phyloP scores from a whole-genome alignment of 2,113 vertebrate species.

The Baryphthengus martii region DNA sequence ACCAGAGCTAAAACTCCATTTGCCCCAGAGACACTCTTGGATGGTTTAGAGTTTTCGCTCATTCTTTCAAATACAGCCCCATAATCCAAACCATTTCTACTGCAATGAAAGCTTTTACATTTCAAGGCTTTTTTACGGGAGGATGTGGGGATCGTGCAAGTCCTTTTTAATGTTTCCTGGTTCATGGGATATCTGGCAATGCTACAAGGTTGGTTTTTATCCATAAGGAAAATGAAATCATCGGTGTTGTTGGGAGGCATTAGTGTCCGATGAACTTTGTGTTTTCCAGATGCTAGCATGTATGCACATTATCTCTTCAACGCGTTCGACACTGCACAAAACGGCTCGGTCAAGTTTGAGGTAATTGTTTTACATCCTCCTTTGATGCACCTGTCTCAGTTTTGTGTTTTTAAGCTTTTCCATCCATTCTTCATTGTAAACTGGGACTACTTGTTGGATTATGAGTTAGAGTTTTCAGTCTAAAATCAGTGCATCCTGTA shows the following conservation, averaged over 20 bases:
- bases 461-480: neutral
- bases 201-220: neutral
- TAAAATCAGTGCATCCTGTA: neutral
- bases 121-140: neutral
- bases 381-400: neutral
- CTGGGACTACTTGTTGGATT: neutral
- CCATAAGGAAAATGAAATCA: neutral
- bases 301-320: slow-evolving; percentile 98
- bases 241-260: neutral
- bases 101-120: neutral
- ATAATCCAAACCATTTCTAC: neutral
- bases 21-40: neutral
- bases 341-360: slow-evolving; percentile 95
- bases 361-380: slow-evolving; percentile 63
- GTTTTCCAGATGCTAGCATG: slow-evolving; percentile 88
- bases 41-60: neutral
- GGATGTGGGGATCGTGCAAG: neutral
- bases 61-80: neutral
- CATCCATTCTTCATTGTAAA: neutral
- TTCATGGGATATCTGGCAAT: neutral
- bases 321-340: slow-evolving; percentile 89
- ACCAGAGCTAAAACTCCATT: neutral
- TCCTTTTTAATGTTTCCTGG: neutral
- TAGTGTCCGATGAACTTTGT: neutral
- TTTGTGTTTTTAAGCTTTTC: neutral